Evolutionary conservation across 2,888 invertebrate genomes (phyloP), one percentile per base, ranked within the genome.

Genomic region (Leptogaster cylindrica): DNA sequence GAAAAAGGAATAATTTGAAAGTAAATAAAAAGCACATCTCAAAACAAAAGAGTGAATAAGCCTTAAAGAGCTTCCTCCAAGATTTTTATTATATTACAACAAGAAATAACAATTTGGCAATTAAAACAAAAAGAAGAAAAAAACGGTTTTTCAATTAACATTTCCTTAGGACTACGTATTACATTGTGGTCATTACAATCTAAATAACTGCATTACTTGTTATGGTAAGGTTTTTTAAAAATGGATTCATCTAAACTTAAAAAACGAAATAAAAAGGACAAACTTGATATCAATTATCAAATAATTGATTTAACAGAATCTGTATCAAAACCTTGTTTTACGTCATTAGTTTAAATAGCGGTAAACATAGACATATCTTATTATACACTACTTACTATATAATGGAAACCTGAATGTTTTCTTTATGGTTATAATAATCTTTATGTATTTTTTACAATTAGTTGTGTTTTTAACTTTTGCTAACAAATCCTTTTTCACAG

Each of bases 61-160:
- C 55, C 39, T 23, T 41, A 41, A 55, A 55, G 55, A 55, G 55
- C 55, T 55, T 55, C 55, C 55, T 55, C 55, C 36, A 55, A 39
- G 36, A 55, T 12, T 31, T 16, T 55, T 55, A 31, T 36, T 55
- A 55, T 55, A 55, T 55, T 55, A 55, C 55, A 55, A 55, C 55
- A 55, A 55, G 55, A 55, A 55, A 55, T 55, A 55, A 55, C 55
- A 55, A 55, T 55, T 55, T 55, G 55, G 55, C 55, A 33, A 55
- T 36, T 55, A 55, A 55, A 55, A 33, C 33, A 41, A 41, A 41
- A 41, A 41, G 18, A n/a, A 8, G 6, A 50, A 55, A 28, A 51
- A 52, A 33, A 20, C 12, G 12, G 7, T 46, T 46, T 46, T 20
- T 46, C 46, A 46, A n/a, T 46, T 46, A 46, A n/a, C 46, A 46